A percentile compares a stretch with the other conserved stretches of the same genome.
These are phyloP conservation scores for Euzophera pinguis DNA, from an alignment of 2,888 invertebrate species.

Conservation along the genomic window DNA sequence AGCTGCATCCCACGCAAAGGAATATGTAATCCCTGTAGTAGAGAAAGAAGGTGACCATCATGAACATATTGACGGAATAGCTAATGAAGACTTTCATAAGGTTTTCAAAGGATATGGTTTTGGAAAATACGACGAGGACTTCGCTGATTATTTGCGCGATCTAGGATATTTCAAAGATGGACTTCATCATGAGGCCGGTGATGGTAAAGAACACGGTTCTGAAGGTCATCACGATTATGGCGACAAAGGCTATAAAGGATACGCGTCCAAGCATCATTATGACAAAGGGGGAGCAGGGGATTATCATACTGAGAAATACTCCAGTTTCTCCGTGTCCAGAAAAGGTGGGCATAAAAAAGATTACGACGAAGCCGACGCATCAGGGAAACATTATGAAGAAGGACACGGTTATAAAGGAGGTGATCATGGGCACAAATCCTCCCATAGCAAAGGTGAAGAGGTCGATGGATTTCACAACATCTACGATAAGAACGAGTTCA, in stretches of 20 bases:
- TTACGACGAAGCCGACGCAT: constrained; percentile 67
- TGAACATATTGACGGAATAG: constrained; percentile 44
- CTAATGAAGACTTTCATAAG: constrained; percentile 56
- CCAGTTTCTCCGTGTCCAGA: constrained; percentile 73
- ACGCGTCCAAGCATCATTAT: constrained; percentile 66
- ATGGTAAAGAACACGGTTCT: constrained; percentile 60
- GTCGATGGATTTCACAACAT: constrained; percentile 84
- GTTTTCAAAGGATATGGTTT: constrained; percentile 49
- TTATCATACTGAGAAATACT: constrained; percentile 74
- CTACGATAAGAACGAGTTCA: constrained; percentile 85
- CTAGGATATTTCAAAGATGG: constrained; percentile 48
- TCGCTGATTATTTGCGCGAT: constrained; percentile 56
- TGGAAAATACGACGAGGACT: constrained; percentile 52
- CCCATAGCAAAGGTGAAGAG: constrained; percentile 81
- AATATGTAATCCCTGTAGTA: constrained; percentile 59
- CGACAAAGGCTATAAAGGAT: constrained; percentile 74
- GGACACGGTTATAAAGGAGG: constrained; percentile 73
- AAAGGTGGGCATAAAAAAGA: constrained; percentile 75
- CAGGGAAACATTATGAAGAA: constrained; percentile 73
- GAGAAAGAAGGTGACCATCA: constrained; percentile 47
- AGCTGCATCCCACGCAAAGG: constrained; percentile 44
- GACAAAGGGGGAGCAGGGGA: constrained; percentile 78
- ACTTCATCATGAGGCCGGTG: constrained; percentile 49
- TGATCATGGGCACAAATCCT: constrained; percentile 72
- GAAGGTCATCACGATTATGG: constrained; percentile 68